Percentiles rank a stretch among this genome's conserved stretches.
phyloP scores from a whole-genome alignment of 2,113 vertebrate species.

The Poeciliopsis prolifica region DNA sequence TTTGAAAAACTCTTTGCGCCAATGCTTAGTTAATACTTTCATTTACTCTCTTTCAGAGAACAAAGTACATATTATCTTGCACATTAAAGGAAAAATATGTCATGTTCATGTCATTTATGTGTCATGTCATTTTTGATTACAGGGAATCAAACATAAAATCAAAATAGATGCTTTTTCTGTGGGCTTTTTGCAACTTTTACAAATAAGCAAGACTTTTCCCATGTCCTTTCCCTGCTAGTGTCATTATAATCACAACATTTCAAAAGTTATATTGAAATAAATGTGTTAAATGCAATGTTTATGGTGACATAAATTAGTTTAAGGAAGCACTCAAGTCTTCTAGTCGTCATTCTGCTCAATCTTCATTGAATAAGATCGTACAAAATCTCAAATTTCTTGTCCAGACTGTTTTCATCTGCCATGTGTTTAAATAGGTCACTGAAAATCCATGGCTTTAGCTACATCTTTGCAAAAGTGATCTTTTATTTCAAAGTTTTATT shows the following conservation, averaged over 20 bases:
- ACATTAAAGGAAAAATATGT: neutral
- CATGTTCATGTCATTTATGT: neutral
- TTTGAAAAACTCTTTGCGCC: too few species aligned
- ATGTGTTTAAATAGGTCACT: too few species aligned
- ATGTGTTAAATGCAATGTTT: constrained; percentile 1
- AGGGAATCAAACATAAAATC: neutral
- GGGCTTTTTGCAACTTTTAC: neutral
- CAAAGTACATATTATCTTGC: too few species aligned
- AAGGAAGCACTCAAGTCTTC: neutral
- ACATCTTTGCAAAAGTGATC: too few species aligned
- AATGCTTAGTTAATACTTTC: neutral
- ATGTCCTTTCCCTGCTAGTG: neutral
- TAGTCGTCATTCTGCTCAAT: too few species aligned
- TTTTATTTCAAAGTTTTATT: too few species aligned
- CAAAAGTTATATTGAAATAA: constrained; percentile 3
- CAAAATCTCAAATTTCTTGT: too few species aligned
- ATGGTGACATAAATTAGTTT: neutral
- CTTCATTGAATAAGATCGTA: too few species aligned
- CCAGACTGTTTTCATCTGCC: too few species aligned
- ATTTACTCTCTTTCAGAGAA: neutral
- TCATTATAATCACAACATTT: neutral
- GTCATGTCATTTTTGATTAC: neutral
- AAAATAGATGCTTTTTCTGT: neutral
- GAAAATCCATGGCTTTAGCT: too few species aligned
- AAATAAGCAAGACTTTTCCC: neutral